These are phyloP conservation scores for Limnephilus auricula DNA, from an alignment of 2,888 invertebrate species.

Conservation along the genomic window DNA sequence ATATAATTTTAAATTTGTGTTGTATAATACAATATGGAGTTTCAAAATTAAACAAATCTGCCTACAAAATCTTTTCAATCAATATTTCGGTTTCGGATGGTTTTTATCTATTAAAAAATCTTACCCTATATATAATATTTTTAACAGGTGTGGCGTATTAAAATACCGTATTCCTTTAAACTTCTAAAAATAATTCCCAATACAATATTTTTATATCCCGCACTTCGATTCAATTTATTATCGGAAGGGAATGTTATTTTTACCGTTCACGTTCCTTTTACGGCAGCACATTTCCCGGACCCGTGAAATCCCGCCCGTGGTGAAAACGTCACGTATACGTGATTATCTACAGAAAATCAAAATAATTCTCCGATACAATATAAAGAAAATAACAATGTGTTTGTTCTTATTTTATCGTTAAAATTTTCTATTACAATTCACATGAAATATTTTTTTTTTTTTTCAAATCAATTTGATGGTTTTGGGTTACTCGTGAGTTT, in stretches of 20 bases:
- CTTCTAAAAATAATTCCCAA: not conserved
- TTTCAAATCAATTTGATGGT: too few relatives aligned
- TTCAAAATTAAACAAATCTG: too few relatives aligned
- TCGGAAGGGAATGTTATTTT: not conserved
- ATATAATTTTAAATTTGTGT: too few relatives aligned
- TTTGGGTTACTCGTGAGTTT: too few relatives aligned
- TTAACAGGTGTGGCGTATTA: too few relatives aligned
- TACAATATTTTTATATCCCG: not conserved
- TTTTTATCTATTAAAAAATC: too few relatives aligned
- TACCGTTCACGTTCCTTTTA: not conserved
- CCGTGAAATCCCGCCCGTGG: not conserved
- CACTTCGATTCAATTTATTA: not conserved
- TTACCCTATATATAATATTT: too few relatives aligned
- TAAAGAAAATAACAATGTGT: not conserved
- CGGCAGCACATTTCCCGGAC: not conserved
- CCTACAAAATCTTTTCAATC: too few relatives aligned
- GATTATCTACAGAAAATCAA: not conserved
- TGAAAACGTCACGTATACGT: not conserved
- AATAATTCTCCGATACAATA: not conserved
- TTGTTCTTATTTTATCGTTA: not conserved
- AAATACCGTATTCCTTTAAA: not conserved
- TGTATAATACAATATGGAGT: too few relatives aligned
- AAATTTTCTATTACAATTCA: too few relatives aligned
- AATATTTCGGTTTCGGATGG: too few relatives aligned
- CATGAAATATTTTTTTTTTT: too few relatives aligned